phyloP scores from a whole-genome alignment of 1,140 invertebrate species.

The Pachyrhynchus sulphureomaculatus region DNA sequence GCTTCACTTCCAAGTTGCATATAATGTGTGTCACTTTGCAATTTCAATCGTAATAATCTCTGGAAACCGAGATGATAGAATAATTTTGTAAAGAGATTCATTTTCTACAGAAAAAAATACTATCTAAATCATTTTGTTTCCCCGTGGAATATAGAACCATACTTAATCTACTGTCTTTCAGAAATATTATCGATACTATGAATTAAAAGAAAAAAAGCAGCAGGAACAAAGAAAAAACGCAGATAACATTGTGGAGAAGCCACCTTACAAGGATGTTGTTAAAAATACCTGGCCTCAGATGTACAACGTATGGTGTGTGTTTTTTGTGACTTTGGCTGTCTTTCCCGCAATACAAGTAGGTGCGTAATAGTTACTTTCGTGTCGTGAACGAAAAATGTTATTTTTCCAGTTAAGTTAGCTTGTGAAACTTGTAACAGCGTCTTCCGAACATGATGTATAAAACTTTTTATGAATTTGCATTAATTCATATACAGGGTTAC shows the following conservation, averaged over 20 bases:
- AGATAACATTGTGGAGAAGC: constrained; percentile 38
- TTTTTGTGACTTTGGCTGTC: constrained; percentile 88
- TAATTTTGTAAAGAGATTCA: neutral
- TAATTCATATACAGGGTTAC: too few species aligned
- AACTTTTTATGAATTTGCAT: too few species aligned
- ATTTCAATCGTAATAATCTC: too few species aligned
- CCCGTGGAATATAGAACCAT: too few species aligned
- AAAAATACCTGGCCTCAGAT: constrained; percentile 78
- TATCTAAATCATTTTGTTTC: neutral
- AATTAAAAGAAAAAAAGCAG: constrained; percentile 61
- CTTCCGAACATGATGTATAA: too few species aligned
- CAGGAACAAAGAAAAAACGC: constrained; percentile 51
- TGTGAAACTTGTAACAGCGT: too few species aligned
- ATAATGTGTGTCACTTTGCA: too few species aligned
- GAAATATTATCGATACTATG: constrained; percentile 85
- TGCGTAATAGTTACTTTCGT: constrained; percentile 46
- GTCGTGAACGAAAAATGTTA: too few species aligned
- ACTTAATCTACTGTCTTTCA: constrained; percentile 54
- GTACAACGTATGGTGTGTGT: constrained; percentile 90
- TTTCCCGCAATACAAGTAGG: constrained; percentile 87
- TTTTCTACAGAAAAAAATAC: neutral
- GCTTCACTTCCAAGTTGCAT: too few species aligned
- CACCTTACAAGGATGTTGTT: constrained; percentile 75
- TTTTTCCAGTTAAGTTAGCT: too few species aligned
- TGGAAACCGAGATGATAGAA: too few species aligned